Base-by-base conservation (phyloP, 2,113 vertebrate genomes). In the Nycticorax nycticorax region DNA sequence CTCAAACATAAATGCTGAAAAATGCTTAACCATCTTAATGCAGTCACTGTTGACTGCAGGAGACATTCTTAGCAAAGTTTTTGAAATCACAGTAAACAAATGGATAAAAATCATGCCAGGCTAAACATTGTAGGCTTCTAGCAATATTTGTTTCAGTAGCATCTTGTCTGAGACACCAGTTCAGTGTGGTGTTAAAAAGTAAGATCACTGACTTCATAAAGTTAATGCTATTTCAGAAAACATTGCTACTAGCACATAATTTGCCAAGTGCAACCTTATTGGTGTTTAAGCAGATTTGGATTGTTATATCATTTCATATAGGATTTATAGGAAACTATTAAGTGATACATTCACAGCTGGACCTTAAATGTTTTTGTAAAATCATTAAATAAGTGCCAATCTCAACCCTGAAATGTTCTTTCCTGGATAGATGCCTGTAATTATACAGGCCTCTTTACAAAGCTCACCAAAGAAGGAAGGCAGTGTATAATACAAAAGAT, bases 221-320 rank as follows among this genome's bases (percentile, higher is more conserved):
- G 77, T 85, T 57, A 41, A 53, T 89, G 80, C 74, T 97, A 55
- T 85, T 95, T 85, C 75, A 91, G 94, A 85, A 96, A 66, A 82
- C 18, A 67, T 28, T 89, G 84, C 80, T 78, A 76, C 77, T 76
- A 66, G 76, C 52, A 19, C 30, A 14, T 30, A n/a, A 66, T 47
- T 92, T 89, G 79, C 73, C 84, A 86, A 87, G 59, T 1, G 16
- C 64, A 75, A 32, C 4, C 3, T 83, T 73, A 19, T 2, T 41
- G 43, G 71, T 55, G 62, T 76, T 91, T 26, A 39, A 9, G 50
- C 27, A 69, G 43, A 24, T 57, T 52, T 73, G 50, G 28, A 32
- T 87, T 82, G 23, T 74, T 96, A 3, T 28, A 15, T 74, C 76
- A 17, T 41, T 89, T 91, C 82, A 21, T 56, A 6, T 37, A 74